phyloP scores from a whole-genome alignment of 2,797 vertebrate genomes.

The Urocyon cinereoargenteus region DNA sequence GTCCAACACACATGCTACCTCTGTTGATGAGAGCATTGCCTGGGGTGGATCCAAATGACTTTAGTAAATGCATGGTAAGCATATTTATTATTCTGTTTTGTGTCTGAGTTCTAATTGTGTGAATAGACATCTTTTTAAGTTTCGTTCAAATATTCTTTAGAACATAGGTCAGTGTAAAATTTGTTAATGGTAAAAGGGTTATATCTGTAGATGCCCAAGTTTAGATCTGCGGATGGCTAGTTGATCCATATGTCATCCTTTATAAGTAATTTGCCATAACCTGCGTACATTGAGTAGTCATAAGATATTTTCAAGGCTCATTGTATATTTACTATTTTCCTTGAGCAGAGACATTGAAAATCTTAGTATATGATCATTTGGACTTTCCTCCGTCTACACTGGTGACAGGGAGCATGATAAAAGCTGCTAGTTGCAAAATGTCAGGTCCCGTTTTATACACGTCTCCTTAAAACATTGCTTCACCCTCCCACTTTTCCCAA shows the following conservation, averaged over 20 bases:
- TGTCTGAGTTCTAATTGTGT: neutral
- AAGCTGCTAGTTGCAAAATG: neutral
- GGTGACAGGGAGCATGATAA: neutral
- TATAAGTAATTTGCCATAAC: neutral
- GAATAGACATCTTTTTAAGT: neutral
- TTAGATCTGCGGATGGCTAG: neutral
- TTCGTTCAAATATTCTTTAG: neutral
- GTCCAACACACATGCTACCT: slow-evolving; percentile 98
- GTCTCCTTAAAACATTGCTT: neutral
- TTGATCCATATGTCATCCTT: neutral
- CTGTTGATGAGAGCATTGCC: slow-evolving; percentile 98
- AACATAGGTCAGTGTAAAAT: neutral
- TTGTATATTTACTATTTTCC: neutral
- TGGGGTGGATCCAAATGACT: slow-evolving; percentile 98
- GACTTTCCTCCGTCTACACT: neutral
- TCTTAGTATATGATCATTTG: neutral
- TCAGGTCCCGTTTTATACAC: neutral
- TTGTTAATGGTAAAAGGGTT: neutral
- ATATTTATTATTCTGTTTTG: neutral
- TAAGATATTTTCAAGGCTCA: slow-evolving; percentile 2
- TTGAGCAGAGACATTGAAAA: slow-evolving; percentile 15
- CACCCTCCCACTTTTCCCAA: neutral
- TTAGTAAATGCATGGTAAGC: slow-evolving; percentile 99
- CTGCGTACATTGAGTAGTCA: neutral
- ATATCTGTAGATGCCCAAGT: neutral